phyloP scores from a whole-genome alignment of 2,797 vertebrate genomes.

The Prionace glauca region DNA sequence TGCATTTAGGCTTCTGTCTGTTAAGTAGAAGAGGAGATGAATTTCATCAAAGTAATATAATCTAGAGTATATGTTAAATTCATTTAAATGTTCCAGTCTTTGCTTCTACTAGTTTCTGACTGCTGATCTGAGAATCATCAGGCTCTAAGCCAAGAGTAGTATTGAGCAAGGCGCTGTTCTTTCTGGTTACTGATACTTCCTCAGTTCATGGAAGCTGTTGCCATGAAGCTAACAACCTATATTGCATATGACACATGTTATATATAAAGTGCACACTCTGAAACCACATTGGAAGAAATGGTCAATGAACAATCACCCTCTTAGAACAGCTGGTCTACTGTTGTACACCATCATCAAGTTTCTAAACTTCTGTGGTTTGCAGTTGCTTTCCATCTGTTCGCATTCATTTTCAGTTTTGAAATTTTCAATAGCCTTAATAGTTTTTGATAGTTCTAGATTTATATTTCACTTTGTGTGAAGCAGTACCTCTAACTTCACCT shows the following conservation, averaged over 20 bases:
- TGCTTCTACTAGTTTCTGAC: not conserved
- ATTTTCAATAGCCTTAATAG: not conserved
- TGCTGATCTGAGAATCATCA: not conserved
- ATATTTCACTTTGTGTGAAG: not conserved
- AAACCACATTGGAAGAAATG: not conserved
- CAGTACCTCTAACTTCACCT: not conserved
- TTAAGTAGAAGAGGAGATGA: not conserved
- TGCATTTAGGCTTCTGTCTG: not conserved
- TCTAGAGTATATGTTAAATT: not conserved
- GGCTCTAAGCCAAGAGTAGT: not conserved
- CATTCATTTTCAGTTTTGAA: not conserved
- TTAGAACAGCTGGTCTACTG: not conserved
- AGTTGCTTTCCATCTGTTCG: not conserved
- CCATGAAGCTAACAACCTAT: not conserved
- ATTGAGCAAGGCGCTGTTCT: not conserved
- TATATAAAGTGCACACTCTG: not conserved
- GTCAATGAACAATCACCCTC: not conserved
- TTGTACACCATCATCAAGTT: not conserved
- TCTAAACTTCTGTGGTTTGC: not conserved
- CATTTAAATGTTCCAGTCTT: not conserved
- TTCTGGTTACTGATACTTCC: not conserved
- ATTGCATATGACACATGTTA: not conserved
- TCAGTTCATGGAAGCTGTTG: not conserved
- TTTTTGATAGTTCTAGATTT: not conserved
- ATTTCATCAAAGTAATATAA: not conserved